A percentile compares a stretch with the other conserved stretches of the same genome.
phyloP scores from a whole-genome alignment of 1,140 invertebrate genomes.

The Anastatus disparis region DNA sequence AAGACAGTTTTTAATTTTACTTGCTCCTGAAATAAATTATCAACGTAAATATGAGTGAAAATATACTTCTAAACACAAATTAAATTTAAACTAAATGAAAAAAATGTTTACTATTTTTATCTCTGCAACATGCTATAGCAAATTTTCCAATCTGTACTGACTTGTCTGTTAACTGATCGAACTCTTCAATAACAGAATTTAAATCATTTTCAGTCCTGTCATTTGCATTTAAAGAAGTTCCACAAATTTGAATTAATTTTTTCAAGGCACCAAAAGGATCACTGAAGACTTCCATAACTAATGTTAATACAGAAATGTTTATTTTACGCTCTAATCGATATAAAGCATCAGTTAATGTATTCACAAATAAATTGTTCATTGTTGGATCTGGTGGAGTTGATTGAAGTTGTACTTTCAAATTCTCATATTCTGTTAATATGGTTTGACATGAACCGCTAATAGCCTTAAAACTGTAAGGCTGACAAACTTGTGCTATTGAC shows the following conservation, averaged over 20 bases:
- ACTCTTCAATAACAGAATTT: conserved; percentile 66
- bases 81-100: too few relatives aligned
- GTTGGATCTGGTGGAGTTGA: conserved; percentile 53
- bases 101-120: conserved; percentile 70
- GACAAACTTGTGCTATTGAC: conserved; percentile 63
- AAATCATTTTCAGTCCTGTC: conserved; percentile 57
- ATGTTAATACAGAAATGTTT: conserved; percentile 61
- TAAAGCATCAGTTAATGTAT: conserved; percentile 60
- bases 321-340: conserved; percentile 63
- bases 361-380: conserved; percentile 60
- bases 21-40: conserved; percentile 64
- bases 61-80: too few relatives aligned
- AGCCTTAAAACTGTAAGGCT: conserved; percentile 61
- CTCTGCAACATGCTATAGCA: conserved; percentile 74
- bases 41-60: not conserved
- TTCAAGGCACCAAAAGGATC: conserved; percentile 58
- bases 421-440: conserved; percentile 62
- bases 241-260: conserved; percentile 61
- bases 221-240: conserved; percentile 54
- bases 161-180: conserved; percentile 75
- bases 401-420: conserved; percentile 56
- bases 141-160: conserved; percentile 75
- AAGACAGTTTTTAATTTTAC: conserved; percentile 71
- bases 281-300: conserved; percentile 63
- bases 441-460: conserved; percentile 60